Conservation (phyloP, 2,113 vertebrate genomes). For the Sorex fumeus region DNA sequence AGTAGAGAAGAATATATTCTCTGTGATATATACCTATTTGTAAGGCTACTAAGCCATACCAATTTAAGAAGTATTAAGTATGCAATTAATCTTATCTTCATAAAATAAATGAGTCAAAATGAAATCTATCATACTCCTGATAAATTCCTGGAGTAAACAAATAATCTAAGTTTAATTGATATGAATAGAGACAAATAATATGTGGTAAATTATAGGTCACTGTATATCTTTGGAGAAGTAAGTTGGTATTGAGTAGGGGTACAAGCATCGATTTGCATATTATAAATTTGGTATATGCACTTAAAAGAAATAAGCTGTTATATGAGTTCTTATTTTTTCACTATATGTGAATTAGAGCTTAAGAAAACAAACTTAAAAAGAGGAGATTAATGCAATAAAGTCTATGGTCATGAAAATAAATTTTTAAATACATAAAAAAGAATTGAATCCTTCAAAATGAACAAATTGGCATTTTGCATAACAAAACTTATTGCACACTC, state of each 20-base stretch:
- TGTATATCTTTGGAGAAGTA: not conserved
- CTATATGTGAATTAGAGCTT: conserved; percentile 52
- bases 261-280: not conserved
- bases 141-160: not conserved
- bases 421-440: not conserved
- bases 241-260: not conserved
- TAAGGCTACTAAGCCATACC: not conserved
- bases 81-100: no score
- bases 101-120: not conserved
- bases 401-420: no score
- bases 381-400: no score
- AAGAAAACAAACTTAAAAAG: conserved; percentile 41
- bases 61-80: not conserved
- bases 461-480: not conserved
- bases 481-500: not conserved
- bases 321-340: conserved; percentile 44
- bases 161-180: not conserved
- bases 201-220: not conserved
- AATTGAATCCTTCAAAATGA: conserved; percentile 19
- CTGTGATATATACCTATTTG: not conserved
- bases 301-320: not conserved
- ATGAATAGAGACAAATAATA: not conserved
- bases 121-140: not conserved
- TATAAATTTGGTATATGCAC: not conserved
- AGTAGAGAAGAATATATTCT: conserved; percentile 3